Evolutionary conservation across 2,888 invertebrate genomes (phyloP).

Genomic region (Ephialtes manifestator): DNA sequence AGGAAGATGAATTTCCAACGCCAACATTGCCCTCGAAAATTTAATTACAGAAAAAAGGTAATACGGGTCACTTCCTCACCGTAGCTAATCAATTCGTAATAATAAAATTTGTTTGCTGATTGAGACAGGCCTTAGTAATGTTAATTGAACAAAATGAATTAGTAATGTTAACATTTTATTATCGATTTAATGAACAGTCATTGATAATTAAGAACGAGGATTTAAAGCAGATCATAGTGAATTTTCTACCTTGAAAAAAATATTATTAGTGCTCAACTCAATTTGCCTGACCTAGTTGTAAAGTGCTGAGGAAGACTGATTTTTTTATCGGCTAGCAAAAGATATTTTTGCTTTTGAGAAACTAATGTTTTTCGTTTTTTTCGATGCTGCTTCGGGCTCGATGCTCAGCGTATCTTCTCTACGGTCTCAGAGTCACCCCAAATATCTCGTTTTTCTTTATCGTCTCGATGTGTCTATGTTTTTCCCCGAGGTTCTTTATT

Average conservation of each 20-base stretch:
- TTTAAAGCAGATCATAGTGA: too few relatives aligned
- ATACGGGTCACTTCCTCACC: constrained; percentile 2
- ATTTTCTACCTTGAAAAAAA: too few relatives aligned
- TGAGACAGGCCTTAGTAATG: too few relatives aligned
- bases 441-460: constrained; percentile 76
- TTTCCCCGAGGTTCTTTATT: constrained; percentile 12
- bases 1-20: constrained; percentile 30
- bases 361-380: too few relatives aligned
- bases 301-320: too few relatives aligned
- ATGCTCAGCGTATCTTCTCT: constrained; percentile 75
- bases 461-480: constrained; percentile 24
- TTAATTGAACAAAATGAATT: not conserved
- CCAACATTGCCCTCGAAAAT: constrained; percentile 42
- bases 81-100: too few relatives aligned
- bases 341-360: too few relatives aligned
- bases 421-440: constrained; percentile 69
- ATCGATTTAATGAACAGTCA: not conserved
- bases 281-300: too few relatives aligned
- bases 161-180: not conserved
- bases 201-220: not conserved
- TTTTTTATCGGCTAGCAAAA: too few relatives aligned
- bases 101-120: too few relatives aligned
- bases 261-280: too few relatives aligned
- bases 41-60: constrained; percentile 53
- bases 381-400: constrained; percentile 79